Evolutionary conservation across 2,797 vertebrate species (phyloP).

Genomic region (Myotis pilosus): DNA sequence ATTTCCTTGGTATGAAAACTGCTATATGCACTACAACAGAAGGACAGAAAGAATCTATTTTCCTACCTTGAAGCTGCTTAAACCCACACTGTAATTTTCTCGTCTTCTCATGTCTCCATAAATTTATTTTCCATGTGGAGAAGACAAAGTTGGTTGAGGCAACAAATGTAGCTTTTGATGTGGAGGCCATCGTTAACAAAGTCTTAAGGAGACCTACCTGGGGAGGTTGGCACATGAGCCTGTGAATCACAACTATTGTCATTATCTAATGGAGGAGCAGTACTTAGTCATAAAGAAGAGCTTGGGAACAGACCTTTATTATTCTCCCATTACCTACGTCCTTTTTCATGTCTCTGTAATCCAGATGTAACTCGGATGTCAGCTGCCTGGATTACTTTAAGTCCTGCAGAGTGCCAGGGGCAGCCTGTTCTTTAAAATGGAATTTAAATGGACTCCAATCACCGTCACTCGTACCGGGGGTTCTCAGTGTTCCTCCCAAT

Average conservation of each 20-base stretch:
- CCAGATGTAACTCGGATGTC: not conserved
- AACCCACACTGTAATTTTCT: not conserved
- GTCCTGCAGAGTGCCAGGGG: not conserved
- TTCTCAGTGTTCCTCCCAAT: not conserved
- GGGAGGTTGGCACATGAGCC: not conserved
- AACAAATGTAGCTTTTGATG: not conserved
- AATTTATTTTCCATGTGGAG: not conserved
- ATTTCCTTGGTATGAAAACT: not conserved
- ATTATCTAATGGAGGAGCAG: not conserved
- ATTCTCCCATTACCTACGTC: not conserved
- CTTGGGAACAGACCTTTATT: not conserved
- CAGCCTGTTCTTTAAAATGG: constrained; percentile 41
- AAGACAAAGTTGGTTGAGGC: not conserved
- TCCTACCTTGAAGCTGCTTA: not conserved
- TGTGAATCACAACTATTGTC: not conserved
- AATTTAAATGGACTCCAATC: constrained; percentile 15
- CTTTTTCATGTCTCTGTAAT: constrained; percentile 3
- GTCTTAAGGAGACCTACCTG: not conserved
- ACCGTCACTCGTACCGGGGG: not conserved
- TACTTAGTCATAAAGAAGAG: not conserved
- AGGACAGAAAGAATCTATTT: not conserved
- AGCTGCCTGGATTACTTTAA: constrained; percentile 22
- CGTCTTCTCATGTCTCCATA: not conserved
- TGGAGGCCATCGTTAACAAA: not conserved
- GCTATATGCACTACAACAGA: not conserved